Evolutionary conservation across 2,113 vertebrate species (phyloP), one percentile per base, ranked within the genome.

Genomic region (Butorides virescens): DNA sequence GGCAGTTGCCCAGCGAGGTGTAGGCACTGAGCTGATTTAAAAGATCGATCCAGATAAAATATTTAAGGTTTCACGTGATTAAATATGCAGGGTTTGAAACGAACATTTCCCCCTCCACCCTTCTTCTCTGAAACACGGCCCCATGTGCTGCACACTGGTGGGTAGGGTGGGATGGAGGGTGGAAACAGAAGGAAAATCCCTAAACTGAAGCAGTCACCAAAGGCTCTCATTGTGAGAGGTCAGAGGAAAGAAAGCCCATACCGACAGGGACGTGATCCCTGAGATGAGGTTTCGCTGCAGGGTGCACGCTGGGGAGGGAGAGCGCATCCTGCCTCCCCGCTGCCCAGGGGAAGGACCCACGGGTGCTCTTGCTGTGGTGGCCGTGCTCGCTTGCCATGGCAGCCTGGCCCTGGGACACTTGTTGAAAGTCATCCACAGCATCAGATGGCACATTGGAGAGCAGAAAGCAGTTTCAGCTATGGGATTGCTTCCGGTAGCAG

Each of bases 381-480:
- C n/a, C 0, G 0, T 5, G 1, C 65, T 90, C 11, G 0, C 26
- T 52, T 8, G 1, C 22, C 0, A 0, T 10, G 5, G 87, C 84
- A 85, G n/a, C 52, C 78, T 75, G 74, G 73, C 77, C 46, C 25
- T 36, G 70, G 39, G 34, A 91, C 52, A 32, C 44, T 15, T 21
- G 30, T 34, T 75, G 85, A 95, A 96, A 89, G 44, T 49, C 1
- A 0, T 89, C 84, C 80, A 76, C 74, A 62, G 70, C 84, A 76
- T 94, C 84, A 73, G 84, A 68, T 93, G 92, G 94, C 82, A 90
- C 75, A 93, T 70, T 71, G 75, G 87, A 85, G 52, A 92, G 44
- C 47, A 77, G 72, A 81, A 93, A 62, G 61, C 71, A 65, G 82
- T 91, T 85, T 58, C 29, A 74, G 66, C 74, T 36, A 19, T 0